Base-by-base conservation (phyloP, 2,888 invertebrate species). In the Platycheirus rosarum region DNA sequence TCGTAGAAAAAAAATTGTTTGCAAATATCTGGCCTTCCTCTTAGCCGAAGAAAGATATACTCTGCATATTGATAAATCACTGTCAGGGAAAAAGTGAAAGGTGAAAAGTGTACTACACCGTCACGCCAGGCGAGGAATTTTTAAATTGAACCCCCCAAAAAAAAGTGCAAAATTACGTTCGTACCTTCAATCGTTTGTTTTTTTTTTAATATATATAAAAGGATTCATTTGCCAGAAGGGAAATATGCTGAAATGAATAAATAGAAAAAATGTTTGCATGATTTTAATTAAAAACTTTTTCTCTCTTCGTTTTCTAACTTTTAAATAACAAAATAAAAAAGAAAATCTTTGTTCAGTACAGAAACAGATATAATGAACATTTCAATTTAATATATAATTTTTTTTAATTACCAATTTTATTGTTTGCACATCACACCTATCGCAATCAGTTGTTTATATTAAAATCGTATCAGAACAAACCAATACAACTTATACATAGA, bases 91-190 rank as follows among this genome's bases (percentile, higher is more conserved):
- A n/a, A 48, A 48, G 26, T 42, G 40, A 55, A 76, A 76, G 69
- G 46, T 55, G 53, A 76, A 69, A 69, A 69, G 46, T 69, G 68
- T 62, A 42, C 69, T 69, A 35, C 23, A 4, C 62, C 46, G 68
- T 75, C 68, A 75, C 75, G 68, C 69, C 75, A 62, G 37, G 62
- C 69, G 75, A 62, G 53, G 62, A 53, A 69, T 35, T 62, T 46
- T 69, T 76, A 6, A 62, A 76, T 76, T 76, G 75, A 46, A 76
- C 49, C 16, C 6, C 29, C 4, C 7, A 69, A 13, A 76, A 74
- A 57, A 62, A 62, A 62, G 26, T 32, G 40, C 49, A 26, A 32
- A 32, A n/a, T n/a, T n/a, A n/a, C n/a, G 5, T 32, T 8, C 8
- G 8, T 32, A 32, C 29, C 29, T 32, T 32, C 29, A 32, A 32